Conservation (phyloP, 2,113 vertebrate genomes). For the Zeus faber region DNA sequence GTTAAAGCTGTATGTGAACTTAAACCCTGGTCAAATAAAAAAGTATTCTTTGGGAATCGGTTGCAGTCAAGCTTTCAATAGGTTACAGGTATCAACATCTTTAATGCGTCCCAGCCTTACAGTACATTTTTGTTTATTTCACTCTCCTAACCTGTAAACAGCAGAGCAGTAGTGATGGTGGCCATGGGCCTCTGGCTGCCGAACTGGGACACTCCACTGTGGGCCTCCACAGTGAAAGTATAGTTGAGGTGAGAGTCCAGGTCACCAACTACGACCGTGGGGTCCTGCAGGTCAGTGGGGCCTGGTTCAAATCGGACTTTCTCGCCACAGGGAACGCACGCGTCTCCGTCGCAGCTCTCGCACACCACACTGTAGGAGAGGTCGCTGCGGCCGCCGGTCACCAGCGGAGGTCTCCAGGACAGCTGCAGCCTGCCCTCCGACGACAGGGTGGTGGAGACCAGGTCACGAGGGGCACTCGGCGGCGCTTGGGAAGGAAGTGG, state of each 20-base stretch:
- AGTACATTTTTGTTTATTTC: not conserved
- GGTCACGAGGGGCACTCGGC: conserved; percentile 78
- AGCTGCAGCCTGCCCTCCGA: conserved; percentile 82
- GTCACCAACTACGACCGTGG: conserved; percentile 71
- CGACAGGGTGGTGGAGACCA: conserved; percentile 68
- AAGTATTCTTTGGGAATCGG: no score
- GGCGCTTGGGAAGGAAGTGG: conserved; percentile 71
- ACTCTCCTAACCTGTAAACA: conserved; percentile 83
- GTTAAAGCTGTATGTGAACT: no score
- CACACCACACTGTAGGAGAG: conserved; percentile 83
- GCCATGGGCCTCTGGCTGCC: conserved; percentile 63
- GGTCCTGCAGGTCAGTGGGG: conserved; percentile 50
- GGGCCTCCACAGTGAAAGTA: conserved; percentile 86
- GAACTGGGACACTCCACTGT: conserved; percentile 83
- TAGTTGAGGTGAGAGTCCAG: conserved; percentile 94
- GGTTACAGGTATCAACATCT: no score
- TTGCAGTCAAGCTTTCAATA: no score
- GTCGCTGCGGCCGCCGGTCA: conserved; percentile 81
- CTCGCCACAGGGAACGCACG: conserved; percentile 80
- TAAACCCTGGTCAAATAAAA: no score
- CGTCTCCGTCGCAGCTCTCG: conserved; percentile 77
- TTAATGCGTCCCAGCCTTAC: not conserved
- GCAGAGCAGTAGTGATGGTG: conserved; percentile 79
- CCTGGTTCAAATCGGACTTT: conserved; percentile 76
- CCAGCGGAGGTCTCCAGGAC: conserved; percentile 80